Evolutionary conservation across 2,888 invertebrate genomes (phyloP).

Genomic region (Malthinus seriepunctatus): DNA sequence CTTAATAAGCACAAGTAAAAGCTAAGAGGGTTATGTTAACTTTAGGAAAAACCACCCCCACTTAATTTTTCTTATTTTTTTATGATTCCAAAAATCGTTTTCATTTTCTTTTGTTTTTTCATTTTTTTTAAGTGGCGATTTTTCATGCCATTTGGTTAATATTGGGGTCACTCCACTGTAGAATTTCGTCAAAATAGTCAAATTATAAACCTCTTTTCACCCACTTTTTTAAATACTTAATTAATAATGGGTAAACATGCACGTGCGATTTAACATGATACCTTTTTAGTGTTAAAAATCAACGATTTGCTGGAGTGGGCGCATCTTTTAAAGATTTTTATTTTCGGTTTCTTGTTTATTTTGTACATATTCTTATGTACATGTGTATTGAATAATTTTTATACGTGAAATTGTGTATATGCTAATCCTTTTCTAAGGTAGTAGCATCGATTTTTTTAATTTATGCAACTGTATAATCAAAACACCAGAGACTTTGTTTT

Average conservation of each 20-base stretch:
- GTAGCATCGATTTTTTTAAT: conserved; percentile 29
- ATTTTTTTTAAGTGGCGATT: no score
- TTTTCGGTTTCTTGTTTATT: not conserved
- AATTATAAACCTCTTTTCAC: not conserved
- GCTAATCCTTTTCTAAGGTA: conserved; percentile 23
- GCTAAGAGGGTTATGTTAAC: no score
- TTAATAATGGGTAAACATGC: not conserved
- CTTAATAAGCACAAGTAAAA: no score
- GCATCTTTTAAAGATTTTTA: not conserved
- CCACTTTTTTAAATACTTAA: not conserved
- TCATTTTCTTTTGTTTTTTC: no score
- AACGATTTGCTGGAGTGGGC: not conserved
- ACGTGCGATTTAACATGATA: not conserved
- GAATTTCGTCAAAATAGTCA: no score
- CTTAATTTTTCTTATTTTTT: no score
- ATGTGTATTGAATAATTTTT: conserved; percentile 11
- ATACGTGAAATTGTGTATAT: conserved; percentile 13
- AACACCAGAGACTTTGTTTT: conserved; percentile 18
- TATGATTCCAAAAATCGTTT: no score
- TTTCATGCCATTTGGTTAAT: no score
- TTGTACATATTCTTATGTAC: conserved; percentile 7
- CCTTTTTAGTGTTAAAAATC: not conserved
- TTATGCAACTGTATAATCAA: conserved; percentile 24
- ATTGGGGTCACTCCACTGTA: no score
- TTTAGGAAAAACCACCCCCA: no score